Percentiles rank a stretch among this genome's conserved stretches.
phyloP scores from a whole-genome alignment of 2,888 invertebrate species.

The Diabrotica balteata region DNA sequence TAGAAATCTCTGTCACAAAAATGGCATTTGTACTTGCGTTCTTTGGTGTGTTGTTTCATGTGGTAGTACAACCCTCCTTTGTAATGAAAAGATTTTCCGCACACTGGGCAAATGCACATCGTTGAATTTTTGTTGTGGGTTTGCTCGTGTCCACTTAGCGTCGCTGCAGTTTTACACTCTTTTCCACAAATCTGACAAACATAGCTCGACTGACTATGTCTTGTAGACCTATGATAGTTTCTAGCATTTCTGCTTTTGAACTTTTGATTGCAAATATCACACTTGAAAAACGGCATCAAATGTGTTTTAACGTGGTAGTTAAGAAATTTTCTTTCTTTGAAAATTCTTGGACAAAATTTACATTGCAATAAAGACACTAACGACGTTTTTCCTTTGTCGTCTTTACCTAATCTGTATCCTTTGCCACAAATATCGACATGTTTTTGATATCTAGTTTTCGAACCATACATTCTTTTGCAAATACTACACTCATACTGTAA shows the following conservation, averaged over 20 bases:
- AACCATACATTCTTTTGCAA: conserved; percentile 13
- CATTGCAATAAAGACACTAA: conserved; percentile 16
- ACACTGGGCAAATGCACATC: conserved; percentile 78
- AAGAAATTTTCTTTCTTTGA: conserved; percentile 24
- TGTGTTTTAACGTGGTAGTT: conserved; percentile 26
- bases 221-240: conserved; percentile 43
- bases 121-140: conserved; percentile 63
- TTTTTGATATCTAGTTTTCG: conserved; percentile 14
- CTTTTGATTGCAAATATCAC: conserved; percentile 36
- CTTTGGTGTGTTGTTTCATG: conserved; percentile 45
- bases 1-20: conserved; percentile 44
- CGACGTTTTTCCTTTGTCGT: conserved; percentile 3
- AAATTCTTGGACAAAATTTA: conserved; percentile 15
- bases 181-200: conserved; percentile 72
- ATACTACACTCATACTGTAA: conserved; percentile 15
- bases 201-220: conserved; percentile 62
- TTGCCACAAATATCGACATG: conserved; percentile 33
- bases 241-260: conserved; percentile 35
- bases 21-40: conserved; percentile 43
- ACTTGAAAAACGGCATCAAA: conserved; percentile 3
- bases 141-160: conserved; percentile 25
- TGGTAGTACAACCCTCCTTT: conserved; percentile 63
- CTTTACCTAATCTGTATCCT: conserved; percentile 5
- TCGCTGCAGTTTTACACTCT: conserved; percentile 65
- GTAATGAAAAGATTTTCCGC: conserved; percentile 84